Percentiles rank a stretch among this genome's conserved stretches.
phyloP scores from a whole-genome alignment of 2,113 vertebrate genomes.

The Rhinoptilus africanus region DNA sequence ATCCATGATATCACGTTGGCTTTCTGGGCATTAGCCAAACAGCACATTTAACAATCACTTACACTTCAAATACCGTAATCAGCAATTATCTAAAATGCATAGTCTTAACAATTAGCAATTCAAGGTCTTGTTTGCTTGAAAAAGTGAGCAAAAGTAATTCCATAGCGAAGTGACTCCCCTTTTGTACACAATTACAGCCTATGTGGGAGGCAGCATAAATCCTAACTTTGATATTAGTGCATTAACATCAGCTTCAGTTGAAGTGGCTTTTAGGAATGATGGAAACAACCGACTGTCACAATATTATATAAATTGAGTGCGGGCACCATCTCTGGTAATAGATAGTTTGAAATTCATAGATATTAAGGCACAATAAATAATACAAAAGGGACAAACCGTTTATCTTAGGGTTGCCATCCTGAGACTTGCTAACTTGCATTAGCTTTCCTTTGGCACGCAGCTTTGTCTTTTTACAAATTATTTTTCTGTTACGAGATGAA shows the following conservation, averaged over 20 bases:
- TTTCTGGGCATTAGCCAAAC: constrained; percentile 29
- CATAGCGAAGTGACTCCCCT: neutral
- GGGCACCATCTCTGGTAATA: constrained; percentile 38
- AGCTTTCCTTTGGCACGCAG: neutral
- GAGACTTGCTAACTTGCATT: neutral
- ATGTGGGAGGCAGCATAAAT: neutral
- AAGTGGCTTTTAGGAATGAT: neutral
- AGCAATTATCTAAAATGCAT: neutral
- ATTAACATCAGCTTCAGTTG: neutral
- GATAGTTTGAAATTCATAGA: constrained; percentile 35
- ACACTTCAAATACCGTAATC: neutral
- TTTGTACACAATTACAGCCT: fast-evolving
- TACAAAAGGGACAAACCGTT: neutral
- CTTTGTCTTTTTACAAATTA: neutral
- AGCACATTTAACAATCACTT: constrained; percentile 1
- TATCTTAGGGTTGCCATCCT: neutral
- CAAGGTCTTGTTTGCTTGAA: neutral
- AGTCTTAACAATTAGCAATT: neutral
- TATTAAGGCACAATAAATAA: constrained; percentile 62
- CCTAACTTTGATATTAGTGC: neutral
- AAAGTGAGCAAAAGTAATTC: neutral
- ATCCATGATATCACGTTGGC: neutral
- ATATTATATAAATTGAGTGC: neutral
- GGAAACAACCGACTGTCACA: constrained; percentile 6
- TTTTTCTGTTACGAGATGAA: neutral